phyloP scores from a whole-genome alignment of 2,797 vertebrate genomes.

The Alcedo quadribrachys region DNA sequence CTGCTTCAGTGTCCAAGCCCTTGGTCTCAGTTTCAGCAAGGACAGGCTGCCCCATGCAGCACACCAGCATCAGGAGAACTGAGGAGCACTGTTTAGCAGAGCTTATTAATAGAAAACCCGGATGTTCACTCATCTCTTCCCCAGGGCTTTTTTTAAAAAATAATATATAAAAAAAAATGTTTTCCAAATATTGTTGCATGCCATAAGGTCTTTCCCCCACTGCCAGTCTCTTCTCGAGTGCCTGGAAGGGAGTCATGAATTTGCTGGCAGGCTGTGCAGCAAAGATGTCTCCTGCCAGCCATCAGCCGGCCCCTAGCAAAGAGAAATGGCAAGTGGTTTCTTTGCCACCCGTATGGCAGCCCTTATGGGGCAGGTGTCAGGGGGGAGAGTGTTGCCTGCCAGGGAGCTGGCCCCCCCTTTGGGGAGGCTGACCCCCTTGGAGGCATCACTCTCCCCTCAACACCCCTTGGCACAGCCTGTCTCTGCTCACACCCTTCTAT shows the following conservation, averaged over 20 bases:
- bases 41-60: background rate
- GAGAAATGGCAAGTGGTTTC: constrained; percentile 8
- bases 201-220: constrained; percentile 69
- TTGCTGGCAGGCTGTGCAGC: constrained; percentile 48
- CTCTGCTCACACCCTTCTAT: background rate
- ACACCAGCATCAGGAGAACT: background rate
- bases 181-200: constrained; percentile 70
- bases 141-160: background rate
- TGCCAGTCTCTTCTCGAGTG: constrained; percentile 33
- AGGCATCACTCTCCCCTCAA: background rate
- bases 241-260: constrained; percentile 49
- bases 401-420: background rate
- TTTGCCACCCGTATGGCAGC: constrained; percentile 49
- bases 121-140: constrained; percentile 39
- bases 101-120: constrained; percentile 7
- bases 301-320: background rate
- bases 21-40: background rate
- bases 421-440: background rate
- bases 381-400: background rate
- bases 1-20: background rate
- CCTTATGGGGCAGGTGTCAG: background rate
- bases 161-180: constrained; percentile 24
- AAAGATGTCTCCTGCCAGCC: constrained; percentile 45
- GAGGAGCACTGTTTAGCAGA: background rate
- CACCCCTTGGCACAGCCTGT: background rate